These are phyloP conservation scores for Notolabrus celidotus DNA, from an alignment of 2,797 vertebrate species.

Conservation along the genomic window DNA sequence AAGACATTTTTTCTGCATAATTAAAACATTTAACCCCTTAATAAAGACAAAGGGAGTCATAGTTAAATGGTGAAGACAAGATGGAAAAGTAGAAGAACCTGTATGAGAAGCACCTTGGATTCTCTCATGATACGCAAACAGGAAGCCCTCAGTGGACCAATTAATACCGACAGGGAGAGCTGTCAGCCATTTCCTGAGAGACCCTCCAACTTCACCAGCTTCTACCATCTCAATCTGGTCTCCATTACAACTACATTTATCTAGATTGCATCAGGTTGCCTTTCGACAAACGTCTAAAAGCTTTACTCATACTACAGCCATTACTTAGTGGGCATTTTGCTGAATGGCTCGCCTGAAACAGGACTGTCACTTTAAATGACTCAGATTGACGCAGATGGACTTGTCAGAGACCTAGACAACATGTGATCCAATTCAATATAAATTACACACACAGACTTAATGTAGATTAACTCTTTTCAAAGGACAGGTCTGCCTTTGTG, in stretches of 20 bases:
- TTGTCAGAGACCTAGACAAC: background rate
- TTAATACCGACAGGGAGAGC: slow-evolving; percentile 83
- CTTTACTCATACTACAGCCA: slow-evolving; percentile 52
- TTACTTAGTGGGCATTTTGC: slow-evolving; percentile 58
- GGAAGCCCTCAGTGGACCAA: slow-evolving; percentile 85
- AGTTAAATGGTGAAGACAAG: slow-evolving; percentile 41
- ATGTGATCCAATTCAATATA: slow-evolving; percentile 6
- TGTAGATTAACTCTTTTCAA: slow-evolving; percentile 4
- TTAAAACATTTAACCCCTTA: slow-evolving; percentile 22
- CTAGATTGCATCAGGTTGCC: slow-evolving; percentile 87
- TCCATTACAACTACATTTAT: slow-evolving; percentile 85
- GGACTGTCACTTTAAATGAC: slow-evolving; percentile 50
- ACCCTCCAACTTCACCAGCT: slow-evolving; percentile 82
- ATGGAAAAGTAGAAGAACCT: slow-evolving; percentile 49
- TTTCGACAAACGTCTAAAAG: slow-evolving; percentile 75
- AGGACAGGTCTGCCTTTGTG: slow-evolving; percentile 17
- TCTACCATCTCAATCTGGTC: slow-evolving; percentile 81
- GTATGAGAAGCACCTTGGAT: slow-evolving; percentile 75
- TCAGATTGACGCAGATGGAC: slow-evolving; percentile 44
- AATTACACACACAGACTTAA: background rate
- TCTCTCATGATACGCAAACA: slow-evolving; percentile 83
- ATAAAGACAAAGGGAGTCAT: slow-evolving; percentile 51
- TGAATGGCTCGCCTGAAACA: slow-evolving; percentile 56
- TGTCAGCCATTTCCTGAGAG: slow-evolving; percentile 88
- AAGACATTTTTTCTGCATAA: slow-evolving; percentile 14